Conservation (phyloP, 53 echinoderm and acorn worm species). For the Pentamera pediparva region DNA sequence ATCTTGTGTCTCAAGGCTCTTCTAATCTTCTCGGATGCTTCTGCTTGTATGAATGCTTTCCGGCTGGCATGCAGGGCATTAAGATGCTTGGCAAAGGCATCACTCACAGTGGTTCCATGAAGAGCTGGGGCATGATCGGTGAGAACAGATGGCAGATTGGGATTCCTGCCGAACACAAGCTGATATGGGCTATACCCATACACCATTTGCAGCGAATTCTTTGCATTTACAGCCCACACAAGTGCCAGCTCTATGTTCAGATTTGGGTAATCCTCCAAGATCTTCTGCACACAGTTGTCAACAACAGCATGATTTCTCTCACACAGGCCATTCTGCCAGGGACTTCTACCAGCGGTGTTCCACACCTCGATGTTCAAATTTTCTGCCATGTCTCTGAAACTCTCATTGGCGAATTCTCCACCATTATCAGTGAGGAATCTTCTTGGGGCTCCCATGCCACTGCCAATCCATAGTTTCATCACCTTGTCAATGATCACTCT, state of each 20-base stretch:
- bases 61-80: slow-evolving; percentile 17
- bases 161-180: slow-evolving; percentile 12
- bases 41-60: background rate
- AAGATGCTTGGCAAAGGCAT: background rate
- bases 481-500: background rate
- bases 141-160: slow-evolving; percentile 2
- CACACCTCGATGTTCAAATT: background rate
- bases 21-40: background rate
- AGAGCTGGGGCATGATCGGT: slow-evolving; percentile 11
- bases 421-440: slow-evolving; percentile 7
- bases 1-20: background rate
- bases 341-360: background rate
- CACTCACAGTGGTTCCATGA: background rate
- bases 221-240: slow-evolving; percentile 12
- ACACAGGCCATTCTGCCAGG: background rate
- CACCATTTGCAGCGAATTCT: slow-evolving; percentile 16
- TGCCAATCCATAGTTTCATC: background rate
- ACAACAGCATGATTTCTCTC: background rate
- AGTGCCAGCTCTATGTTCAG: background rate
- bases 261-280: background rate
- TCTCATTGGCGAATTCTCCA: slow-evolving; percentile 21
- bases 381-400: background rate
- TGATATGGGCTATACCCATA: slow-evolving; percentile 16
- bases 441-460: slow-evolving; percentile 3
- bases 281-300: slow-evolving; percentile 9